Base-by-base conservation (phyloP, 2,888 invertebrate genomes). In the Zygothrica quintamaculata region DNA sequence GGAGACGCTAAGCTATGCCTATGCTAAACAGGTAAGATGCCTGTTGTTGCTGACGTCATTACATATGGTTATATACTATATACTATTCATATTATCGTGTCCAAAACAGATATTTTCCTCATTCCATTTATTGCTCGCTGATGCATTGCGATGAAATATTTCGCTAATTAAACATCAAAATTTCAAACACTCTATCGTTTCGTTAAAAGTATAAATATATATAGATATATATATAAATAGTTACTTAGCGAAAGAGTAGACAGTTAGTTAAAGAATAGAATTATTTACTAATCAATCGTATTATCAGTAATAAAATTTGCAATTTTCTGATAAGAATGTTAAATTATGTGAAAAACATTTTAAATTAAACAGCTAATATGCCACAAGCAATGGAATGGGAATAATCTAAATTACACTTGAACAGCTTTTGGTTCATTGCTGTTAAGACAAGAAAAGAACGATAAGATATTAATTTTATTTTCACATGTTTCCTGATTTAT, bases 1-100 rank as follows among this genome's bases (percentile, higher is more conserved):
- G 0, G 99, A 99, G 91, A 97, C 99, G 0, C 92, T 99, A 58
- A 93, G 93, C 5, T 99, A 98, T 90, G 98, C 99, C 0, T 99
- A 99, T 91, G 96, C 97, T 11, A 98, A 98, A 88, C 99, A 99
- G 87, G 89, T 89, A 16, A 76, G 76, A 34, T 1, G 15, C 7
- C 7, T 7, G 3, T 11, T 11, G 9, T 0, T n/a, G 3, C n/a
- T 29, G 37, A 31, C 44, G 48, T 51, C 62, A 51, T 7, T 8
- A 29, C 29, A 29, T 29, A 2, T 22, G 18, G 18, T 22, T 22
- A 5, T 22, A n/a, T n/a, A n/a, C n/a, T n/a, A n/a, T n/a, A n/a
- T n/a, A n/a, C n/a, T n/a, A n/a, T n/a, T n/a, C n/a, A n/a, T n/a
- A n/a, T n/a, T n/a, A n/a, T n/a, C n/a, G n/a, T n/a, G n/a, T n/a